Evolutionary conservation across 2,113 vertebrate species (phyloP).

Genomic region (Spea bombifrons): DNA sequence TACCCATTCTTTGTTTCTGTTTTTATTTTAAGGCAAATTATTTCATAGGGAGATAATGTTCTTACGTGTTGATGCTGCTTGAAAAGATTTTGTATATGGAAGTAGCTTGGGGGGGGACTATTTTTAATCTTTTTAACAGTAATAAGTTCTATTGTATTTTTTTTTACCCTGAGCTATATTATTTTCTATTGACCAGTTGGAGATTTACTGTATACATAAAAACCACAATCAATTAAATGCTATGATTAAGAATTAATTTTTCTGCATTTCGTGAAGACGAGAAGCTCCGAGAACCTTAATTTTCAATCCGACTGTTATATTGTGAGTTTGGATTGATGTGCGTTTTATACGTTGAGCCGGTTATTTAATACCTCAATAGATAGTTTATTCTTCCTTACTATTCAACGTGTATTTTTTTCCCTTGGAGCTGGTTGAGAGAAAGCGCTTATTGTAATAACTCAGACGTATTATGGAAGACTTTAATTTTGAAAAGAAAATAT

Average conservation of each 20-base stretch:
- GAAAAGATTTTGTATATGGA: too few species aligned
- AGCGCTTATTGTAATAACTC: constrained; percentile 23
- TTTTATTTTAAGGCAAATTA: too few species aligned
- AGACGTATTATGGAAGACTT: background rate
- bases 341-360: background rate
- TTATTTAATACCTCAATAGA: constrained; percentile 26
- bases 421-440: constrained; percentile 8
- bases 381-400: constrained; percentile 24
- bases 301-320: constrained; percentile 17
- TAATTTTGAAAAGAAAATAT: constrained; percentile 20
- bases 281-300: constrained; percentile 1
- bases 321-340: background rate
- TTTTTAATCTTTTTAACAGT: too few species aligned
- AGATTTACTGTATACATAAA: too few species aligned
- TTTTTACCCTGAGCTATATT: too few species aligned
- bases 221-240: too few species aligned
- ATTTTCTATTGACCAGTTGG: too few species aligned
- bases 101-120: too few species aligned
- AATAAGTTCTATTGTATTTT: too few species aligned
- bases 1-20: too few species aligned
- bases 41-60: too few species aligned
- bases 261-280: constrained; percentile 4
- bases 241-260: constrained; percentile 3
- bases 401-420: constrained; percentile 21
- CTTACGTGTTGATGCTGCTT: too few species aligned